A percentile compares a stretch with the other conserved stretches of the same genome.
Evolutionary conservation across 2,888 invertebrate species (phyloP).

Genomic region (Tetragnatha montana): DNA sequence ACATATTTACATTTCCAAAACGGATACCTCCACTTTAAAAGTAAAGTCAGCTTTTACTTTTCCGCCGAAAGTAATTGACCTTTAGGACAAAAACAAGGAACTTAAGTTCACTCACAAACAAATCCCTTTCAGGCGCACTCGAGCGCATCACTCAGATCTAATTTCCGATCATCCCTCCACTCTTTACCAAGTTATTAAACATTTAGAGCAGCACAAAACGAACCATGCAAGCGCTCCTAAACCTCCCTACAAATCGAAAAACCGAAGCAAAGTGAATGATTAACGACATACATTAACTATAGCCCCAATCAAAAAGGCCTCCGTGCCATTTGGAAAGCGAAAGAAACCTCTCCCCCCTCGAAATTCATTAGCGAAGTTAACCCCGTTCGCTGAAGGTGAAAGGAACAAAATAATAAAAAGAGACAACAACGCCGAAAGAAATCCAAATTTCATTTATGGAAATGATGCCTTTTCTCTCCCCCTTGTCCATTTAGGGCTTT

Average conservation of each 20-base stretch:
- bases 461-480: slow-evolving; percentile 35
- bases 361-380: slow-evolving; percentile 66
- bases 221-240: slow-evolving; percentile 19
- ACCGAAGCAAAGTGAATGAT: slow-evolving; percentile 26
- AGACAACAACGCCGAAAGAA: slow-evolving; percentile 41
- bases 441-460: slow-evolving; percentile 67
- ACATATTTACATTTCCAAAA: too few relatives aligned
- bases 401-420: slow-evolving; percentile 20
- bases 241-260: slow-evolving; percentile 7
- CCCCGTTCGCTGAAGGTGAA: slow-evolving; percentile 39
- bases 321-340: neutral
- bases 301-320: slow-evolving; percentile 38
- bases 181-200: slow-evolving; percentile 10
- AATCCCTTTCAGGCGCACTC: neutral
- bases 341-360: slow-evolving; percentile 4
- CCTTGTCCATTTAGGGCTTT: slow-evolving; percentile 33
- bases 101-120: slow-evolving; percentile 5
- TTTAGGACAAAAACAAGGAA: neutral
- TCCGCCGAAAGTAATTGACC: neutral
- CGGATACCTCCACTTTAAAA: too few relatives aligned
- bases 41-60: too few relatives aligned
- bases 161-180: neutral
- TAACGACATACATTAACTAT: slow-evolving; percentile 49
- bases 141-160: too few relatives aligned
- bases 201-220: neutral